These are phyloP conservation scores for Desmophyllum pertusum DNA, from an alignment of 92 coral and sea anemone genomes.

Conservation along the genomic window DNA sequence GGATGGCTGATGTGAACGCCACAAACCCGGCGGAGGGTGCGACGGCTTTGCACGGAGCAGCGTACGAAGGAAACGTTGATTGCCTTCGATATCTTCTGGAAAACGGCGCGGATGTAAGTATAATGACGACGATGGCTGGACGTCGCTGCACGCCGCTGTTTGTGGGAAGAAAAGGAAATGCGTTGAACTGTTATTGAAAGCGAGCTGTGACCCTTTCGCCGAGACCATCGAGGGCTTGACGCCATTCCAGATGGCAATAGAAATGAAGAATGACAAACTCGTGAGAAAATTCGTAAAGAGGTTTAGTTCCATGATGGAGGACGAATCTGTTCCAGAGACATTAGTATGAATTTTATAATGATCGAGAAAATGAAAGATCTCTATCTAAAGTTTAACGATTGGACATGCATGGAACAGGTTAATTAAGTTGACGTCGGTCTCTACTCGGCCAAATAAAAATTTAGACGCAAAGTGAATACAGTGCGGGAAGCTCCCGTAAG, in stretches of 20 bases:
- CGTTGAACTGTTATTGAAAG: slow-evolving; percentile 65
- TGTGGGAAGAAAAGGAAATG: slow-evolving; percentile 69
- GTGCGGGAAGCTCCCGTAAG: too few species aligned
- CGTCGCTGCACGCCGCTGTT: slow-evolving; percentile 84
- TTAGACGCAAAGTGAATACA: too few species aligned
- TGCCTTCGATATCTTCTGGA: slow-evolving; percentile 65
- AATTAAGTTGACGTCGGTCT: slow-evolving; percentile 3
- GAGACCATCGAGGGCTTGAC: slow-evolving; percentile 76
- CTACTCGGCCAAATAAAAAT: background rate
- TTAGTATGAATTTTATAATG: background rate
- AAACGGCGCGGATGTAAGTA: slow-evolving; percentile 71
- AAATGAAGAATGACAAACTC: slow-evolving; percentile 67
- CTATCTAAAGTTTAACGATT: background rate
- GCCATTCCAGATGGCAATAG: slow-evolving; percentile 91
- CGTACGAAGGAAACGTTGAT: slow-evolving; percentile 78
- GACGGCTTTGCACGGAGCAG: slow-evolving; percentile 80
- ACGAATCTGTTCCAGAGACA: slow-evolving; percentile 42
- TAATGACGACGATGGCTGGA: slow-evolving; percentile 88
- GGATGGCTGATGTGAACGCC: slow-evolving; percentile 87
- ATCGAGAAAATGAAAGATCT: background rate
- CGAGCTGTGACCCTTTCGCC: slow-evolving; percentile 65
- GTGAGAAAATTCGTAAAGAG: slow-evolving; percentile 62
- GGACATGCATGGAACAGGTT: background rate
- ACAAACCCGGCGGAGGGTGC: slow-evolving; percentile 90
- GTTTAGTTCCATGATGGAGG: slow-evolving; percentile 55